Evolutionary conservation across 2,797 vertebrate species (phyloP), one percentile per base, ranked within the genome.

Genomic region (Anas acuta): DNA sequence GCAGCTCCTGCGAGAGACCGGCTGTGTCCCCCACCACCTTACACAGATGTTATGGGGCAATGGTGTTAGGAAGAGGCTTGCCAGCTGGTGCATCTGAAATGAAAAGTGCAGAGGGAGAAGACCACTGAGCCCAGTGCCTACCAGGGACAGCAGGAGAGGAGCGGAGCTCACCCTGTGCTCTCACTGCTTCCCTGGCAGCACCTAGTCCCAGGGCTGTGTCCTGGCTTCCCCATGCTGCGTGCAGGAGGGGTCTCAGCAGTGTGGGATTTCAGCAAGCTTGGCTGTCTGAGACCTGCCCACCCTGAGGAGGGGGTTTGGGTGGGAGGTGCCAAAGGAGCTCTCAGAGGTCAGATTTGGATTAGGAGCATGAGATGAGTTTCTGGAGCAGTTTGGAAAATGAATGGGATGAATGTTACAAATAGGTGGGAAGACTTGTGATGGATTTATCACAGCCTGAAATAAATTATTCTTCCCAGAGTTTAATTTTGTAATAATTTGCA

Each of bases 401-500:
- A 51, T 73, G 56, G 51, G 60, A 35, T 45, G 70, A 78, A 32
- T n/a, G 23, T 54, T 91, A 69, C 66, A 81, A 84, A 78, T 79
- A 53, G 9, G 58, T 91, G 39, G 65, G 89, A 90, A 93, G 79
- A 94, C 73, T 78, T 77, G 33, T 78, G 80, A 79, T 9, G 13
- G 70, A 81, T 93, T 95, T 90, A 89, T 92, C 70, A 76, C n/a
- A 82, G 71, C 53, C 87, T 64, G 76, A 92, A 95, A 87, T 86
- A 83, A 95, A 84, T 92, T 75, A 94, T 92, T 92, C 80, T 87
- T 95, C 93, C 89, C 61, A 67, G 67, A 85, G 73, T 73, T 92
- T 73, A 65, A 88, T 95, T 96, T 91, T 81, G 62, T 93, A 91
- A 81, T 95, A 84, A 96, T 95, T 96, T 96, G 92, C 92, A 90